Evolutionary conservation across 1,140 invertebrate genomes (phyloP).

Genomic region (Anadara kagoshimensis): DNA sequence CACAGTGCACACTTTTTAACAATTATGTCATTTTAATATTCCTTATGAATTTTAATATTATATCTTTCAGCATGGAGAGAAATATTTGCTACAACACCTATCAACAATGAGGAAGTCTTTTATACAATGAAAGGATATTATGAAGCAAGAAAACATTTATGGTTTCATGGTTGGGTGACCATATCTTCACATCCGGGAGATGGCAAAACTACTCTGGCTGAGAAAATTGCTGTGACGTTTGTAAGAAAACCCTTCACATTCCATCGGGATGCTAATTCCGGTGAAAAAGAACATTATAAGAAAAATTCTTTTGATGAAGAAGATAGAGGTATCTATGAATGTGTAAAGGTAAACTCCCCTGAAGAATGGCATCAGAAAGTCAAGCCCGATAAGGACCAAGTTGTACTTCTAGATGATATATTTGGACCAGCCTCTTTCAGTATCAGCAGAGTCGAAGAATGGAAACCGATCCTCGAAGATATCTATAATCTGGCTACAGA

Average conservation of each 20-base stretch:
- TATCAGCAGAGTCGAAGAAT: constrained; percentile 23
- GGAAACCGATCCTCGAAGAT: constrained; percentile 30
- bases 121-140: constrained; percentile 1
- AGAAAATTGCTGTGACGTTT: constrained; percentile 20
- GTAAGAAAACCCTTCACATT: constrained; percentile 12
- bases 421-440: constrained; percentile 30
- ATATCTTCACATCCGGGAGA: constrained; percentile 31
- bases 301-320: constrained; percentile 4
- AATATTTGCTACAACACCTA: constrained; percentile 22
- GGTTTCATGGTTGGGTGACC: constrained; percentile 28
- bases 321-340: constrained; percentile 11
- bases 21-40: too few relatives aligned
- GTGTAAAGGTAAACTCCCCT: constrained; percentile 27
- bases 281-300: neutral
- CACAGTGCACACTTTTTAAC: too few relatives aligned
- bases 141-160: constrained; percentile 13
- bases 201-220: constrained; percentile 28
- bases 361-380: constrained; percentile 38
- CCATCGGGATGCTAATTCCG: neutral
- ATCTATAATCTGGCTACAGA: constrained; percentile 14
- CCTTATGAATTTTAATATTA: too few relatives aligned
- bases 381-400: constrained; percentile 26
- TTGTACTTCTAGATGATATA: constrained; percentile 38
- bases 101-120: constrained; percentile 25
- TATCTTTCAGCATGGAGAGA: constrained; percentile 38